Evolutionary conservation across 2,888 invertebrate genomes (phyloP).

Genomic region (Cryptosula pallasiana): DNA sequence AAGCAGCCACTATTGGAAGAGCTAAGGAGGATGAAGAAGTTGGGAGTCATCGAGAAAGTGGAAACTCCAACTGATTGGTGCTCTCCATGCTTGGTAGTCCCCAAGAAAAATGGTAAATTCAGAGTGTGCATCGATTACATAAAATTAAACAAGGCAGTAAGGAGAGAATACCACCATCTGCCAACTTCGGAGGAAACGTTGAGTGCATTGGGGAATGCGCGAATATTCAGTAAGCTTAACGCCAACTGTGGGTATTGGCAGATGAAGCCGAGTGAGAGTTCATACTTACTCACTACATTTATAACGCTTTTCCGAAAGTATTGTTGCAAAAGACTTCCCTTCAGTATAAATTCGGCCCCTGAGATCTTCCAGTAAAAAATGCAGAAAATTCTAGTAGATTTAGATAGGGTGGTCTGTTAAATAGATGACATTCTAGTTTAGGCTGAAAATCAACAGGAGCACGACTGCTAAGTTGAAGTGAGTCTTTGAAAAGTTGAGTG

Average conservation of each 20-base stretch:
- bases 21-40: constrained; percentile 28
- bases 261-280: constrained; percentile 24
- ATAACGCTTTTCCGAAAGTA: constrained; percentile 29
- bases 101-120: constrained; percentile 29
- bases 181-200: constrained; percentile 3
- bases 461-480: background rate
- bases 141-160: constrained; percentile 5
- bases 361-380: background rate
- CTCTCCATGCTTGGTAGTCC: constrained; percentile 39
- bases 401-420: background rate
- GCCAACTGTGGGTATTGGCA: background rate
- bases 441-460: background rate
- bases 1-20: background rate
- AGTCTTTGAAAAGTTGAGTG: background rate
- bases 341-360: background rate
- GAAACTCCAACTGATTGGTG: constrained; percentile 41
- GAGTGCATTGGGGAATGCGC: background rate
- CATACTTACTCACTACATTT: constrained; percentile 28
- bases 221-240: constrained; percentile 1
- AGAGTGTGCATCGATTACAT: constrained; percentile 8
- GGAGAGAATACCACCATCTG: background rate
- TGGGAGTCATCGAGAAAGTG: constrained; percentile 36
- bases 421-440: background rate
- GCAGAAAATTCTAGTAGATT: background rate
- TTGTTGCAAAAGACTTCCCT: constrained; percentile 26